Conservation (phyloP, 2,797 vertebrate species). For the Onychomys arenicola region DNA sequence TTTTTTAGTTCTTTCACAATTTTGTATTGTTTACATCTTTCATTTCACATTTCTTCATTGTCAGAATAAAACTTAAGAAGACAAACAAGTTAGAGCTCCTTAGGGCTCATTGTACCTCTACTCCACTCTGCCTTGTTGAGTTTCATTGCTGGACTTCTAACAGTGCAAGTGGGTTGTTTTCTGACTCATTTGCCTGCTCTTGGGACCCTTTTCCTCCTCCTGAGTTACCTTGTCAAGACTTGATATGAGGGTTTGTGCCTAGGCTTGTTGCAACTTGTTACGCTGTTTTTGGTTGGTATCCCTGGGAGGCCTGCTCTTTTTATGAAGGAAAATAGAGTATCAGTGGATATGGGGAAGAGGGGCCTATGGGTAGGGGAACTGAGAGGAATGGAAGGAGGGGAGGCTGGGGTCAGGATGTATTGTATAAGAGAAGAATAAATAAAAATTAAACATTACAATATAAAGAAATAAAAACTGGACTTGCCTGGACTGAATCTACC, state of each 20-base stretch:
- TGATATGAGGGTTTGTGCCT: not conserved
- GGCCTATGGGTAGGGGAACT: not conserved
- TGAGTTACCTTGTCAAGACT: not conserved
- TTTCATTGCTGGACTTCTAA: not conserved
- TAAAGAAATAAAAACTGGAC: not conserved
- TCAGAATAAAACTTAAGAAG: not conserved
- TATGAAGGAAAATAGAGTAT: not conserved
- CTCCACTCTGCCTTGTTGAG: fast-evolving
- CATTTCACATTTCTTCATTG: not conserved
- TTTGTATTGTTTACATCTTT: not conserved
- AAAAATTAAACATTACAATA: not conserved
- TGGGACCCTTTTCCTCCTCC: not conserved
- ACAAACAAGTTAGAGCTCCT: not conserved
- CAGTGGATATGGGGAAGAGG: not conserved
- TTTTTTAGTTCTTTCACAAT: not conserved
- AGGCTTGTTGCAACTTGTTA: not conserved
- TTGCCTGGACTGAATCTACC: too few species aligned
- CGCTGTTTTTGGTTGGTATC: not conserved
- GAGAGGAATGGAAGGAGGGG: not conserved
- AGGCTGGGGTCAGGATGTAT: not conserved
- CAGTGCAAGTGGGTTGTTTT: not conserved
- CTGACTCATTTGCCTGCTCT: not conserved
- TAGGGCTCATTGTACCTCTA: fast-evolving
- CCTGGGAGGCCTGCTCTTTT: not conserved
- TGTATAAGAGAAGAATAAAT: not conserved